phyloP scores from a whole-genome alignment of 1,140 invertebrate species.

The Apis cerana region DNA sequence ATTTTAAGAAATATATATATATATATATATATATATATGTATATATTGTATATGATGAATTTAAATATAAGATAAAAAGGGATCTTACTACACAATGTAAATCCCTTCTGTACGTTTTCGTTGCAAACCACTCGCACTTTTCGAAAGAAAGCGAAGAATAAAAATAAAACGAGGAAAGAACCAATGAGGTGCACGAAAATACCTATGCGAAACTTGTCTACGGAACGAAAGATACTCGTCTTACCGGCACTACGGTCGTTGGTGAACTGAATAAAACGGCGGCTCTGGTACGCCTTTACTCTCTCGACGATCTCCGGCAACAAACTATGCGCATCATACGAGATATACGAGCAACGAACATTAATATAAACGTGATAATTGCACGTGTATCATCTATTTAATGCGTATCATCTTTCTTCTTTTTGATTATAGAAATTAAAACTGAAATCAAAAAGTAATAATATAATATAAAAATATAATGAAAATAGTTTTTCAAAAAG shows the following conservation, averaged over 20 bases:
- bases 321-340: background rate
- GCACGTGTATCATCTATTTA: slow-evolving; percentile 10
- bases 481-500: no score
- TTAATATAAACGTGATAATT: slow-evolving; percentile 5
- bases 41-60: no score
- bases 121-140: background rate
- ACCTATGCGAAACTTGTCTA: slow-evolving; percentile 32
- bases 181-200: background rate
- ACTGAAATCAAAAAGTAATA: no score
- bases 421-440: background rate
- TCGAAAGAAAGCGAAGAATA: background rate
- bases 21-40: no score
- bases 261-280: slow-evolving; percentile 69
- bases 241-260: slow-evolving; percentile 67
- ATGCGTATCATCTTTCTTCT: background rate
- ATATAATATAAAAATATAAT: no score
- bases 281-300: slow-evolving; percentile 51
- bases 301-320: slow-evolving; percentile 29
- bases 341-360: background rate
- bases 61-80: background rate
- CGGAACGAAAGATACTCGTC: slow-evolving; percentile 15
- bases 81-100: background rate
- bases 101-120: background rate
- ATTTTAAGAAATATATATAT: no score
- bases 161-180: background rate